Percentiles rank a stretch among this genome's conserved stretches.
Conservation (phyloP, 2,797 vertebrate genomes). For the Cryptoblepharus egeriae region DNA sequence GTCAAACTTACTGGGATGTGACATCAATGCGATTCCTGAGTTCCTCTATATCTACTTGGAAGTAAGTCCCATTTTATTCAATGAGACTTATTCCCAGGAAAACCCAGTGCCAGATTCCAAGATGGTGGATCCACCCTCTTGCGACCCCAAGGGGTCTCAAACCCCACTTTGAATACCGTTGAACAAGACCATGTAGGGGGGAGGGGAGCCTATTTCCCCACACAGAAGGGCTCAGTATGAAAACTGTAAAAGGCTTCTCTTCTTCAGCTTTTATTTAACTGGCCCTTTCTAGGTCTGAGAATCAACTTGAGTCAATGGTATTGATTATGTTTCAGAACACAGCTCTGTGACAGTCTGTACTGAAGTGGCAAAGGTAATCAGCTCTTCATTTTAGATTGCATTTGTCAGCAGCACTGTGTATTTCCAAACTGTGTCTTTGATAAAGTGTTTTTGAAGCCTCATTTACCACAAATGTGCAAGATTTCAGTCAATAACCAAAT, state of each 20-base stretch:
- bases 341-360: constrained; percentile 39
- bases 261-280: constrained; percentile 48
- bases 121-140: too few species aligned
- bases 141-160: too few species aligned
- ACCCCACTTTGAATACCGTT: too few species aligned
- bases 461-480: constrained; percentile 48
- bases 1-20: too few species aligned
- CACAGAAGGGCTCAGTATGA: background rate
- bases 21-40: too few species aligned
- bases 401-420: constrained; percentile 48
- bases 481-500: constrained; percentile 39
- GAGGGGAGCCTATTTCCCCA: background rate
- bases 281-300: constrained; percentile 25
- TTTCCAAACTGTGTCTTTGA: constrained; percentile 43
- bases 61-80: too few species aligned
- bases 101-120: too few species aligned
- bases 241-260: constrained; percentile 39
- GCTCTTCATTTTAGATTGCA: constrained; percentile 49
- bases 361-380: constrained; percentile 43
- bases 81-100: too few species aligned
- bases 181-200: background rate
- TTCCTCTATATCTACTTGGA: too few species aligned
- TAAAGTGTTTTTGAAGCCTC: constrained; percentile 40
- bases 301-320: constrained; percentile 45
- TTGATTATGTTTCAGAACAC: constrained; percentile 58